These are phyloP conservation scores for Caretta caretta DNA, from an alignment of 2,113 vertebrate species.

Conservation along the genomic window DNA sequence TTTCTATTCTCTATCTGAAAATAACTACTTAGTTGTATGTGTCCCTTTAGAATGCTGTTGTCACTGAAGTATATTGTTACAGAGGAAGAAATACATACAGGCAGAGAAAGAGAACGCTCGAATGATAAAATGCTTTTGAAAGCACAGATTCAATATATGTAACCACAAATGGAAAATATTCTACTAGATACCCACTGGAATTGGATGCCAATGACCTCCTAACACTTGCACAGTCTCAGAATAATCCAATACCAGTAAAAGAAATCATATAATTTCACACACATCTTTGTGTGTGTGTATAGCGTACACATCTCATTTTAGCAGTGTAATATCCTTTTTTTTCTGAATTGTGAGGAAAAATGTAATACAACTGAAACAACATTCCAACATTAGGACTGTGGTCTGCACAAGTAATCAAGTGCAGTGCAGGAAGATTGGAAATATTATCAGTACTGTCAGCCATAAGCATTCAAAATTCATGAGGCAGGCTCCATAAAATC, in stretches of 20 bases:
- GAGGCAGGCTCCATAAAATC: neutral
- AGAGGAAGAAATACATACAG: conserved; percentile 20
- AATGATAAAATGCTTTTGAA: neutral
- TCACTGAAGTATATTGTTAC: neutral
- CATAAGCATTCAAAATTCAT: neutral
- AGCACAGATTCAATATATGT: neutral
- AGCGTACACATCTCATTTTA: fast-evolving
- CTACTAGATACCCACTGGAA: neutral
- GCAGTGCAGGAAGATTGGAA: fast-evolving
- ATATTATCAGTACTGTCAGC: neutral
- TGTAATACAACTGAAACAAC: neutral
- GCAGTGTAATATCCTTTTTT: neutral
- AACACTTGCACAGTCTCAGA: neutral
- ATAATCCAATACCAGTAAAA: neutral
- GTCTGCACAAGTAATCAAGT: neutral
- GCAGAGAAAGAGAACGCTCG: neutral
- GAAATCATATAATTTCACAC: neutral
- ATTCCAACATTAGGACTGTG: neutral
- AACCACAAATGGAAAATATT: conserved; percentile 44
- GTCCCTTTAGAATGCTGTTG: neutral
- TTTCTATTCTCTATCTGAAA: conserved; percentile 28
- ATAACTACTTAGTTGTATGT: neutral
- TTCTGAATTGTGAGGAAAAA: neutral
- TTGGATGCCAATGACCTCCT: neutral
- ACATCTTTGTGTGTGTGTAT: neutral